Evolutionary conservation across 2,797 vertebrate genomes (phyloP), one percentile per base, ranked within the genome.

Genomic region (Menidia menidia): DNA sequence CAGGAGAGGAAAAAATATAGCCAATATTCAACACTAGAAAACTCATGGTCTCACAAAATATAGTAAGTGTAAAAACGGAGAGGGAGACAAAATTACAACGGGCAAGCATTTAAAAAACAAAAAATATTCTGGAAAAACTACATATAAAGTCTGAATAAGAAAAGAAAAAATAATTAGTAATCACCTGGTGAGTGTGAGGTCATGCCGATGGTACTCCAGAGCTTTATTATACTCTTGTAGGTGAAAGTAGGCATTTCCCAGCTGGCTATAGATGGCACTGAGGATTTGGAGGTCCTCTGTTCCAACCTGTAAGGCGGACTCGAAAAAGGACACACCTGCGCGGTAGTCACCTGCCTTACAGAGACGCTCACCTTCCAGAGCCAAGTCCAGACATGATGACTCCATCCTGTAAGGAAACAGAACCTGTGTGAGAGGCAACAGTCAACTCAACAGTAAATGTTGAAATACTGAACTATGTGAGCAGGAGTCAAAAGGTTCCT

Each of bases 181-280:
- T 74, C 55, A 92, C 91, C 91, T 87, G 12, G 91, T 92, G 3
- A 92, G 96, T 11, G 97, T 99, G 79, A 99, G 93, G 88, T 99
- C 97, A 16, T 98, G 97, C 54, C 95, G 95, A 80, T 99, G 97
- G 88, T 97, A 99, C 67, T 99, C 97, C 78, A 99, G 85, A 33
- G 97, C 98, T 91, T 97, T 98, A 64, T 92, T 91, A 65, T 98
- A 98, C 66, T 98, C 96, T 43, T 97, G 96, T 39, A 98, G 89
- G 88, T 98, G 97, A 91, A 99, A 99, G 89, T 98, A 99, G 60
- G 98, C 97, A 50, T 98, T 99, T 75, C 97, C 97, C 75, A 99
- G 89, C 87, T 98, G 98, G 90, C 97, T 99, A 90, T 99, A 99
- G 93, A 99, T 99, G 76, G 98, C 98, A 3, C 97, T 99, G 44